Evolutionary conservation across 1,140 invertebrate genomes (phyloP).

Genomic region (Manduca sexta): DNA sequence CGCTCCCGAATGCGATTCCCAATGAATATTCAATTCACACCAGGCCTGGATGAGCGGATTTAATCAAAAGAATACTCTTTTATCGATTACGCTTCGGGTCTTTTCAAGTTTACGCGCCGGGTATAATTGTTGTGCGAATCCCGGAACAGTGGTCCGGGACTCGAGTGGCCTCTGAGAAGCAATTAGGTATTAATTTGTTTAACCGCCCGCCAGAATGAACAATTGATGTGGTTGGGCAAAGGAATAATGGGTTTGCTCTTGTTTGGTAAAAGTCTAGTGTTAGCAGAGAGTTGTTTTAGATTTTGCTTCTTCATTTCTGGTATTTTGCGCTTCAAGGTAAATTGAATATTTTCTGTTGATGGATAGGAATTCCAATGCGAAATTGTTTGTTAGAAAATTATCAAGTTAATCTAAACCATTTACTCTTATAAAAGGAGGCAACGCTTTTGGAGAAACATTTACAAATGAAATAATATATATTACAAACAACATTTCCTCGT

Average conservation of each 20-base stretch:
- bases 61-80: constrained; percentile 20
- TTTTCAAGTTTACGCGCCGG: constrained; percentile 9
- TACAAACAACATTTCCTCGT: no score
- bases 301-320: no score
- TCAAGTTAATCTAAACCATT: no score
- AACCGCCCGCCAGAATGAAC: constrained; percentile 33
- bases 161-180: constrained; percentile 16
- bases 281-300: no score
- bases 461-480: no score
- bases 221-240: constrained; percentile 34
- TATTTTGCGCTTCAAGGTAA: no score
- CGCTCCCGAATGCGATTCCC: no score
- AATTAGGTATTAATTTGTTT: constrained; percentile 46
- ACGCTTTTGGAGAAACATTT: no score
- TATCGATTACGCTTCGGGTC: constrained; percentile 8
- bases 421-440: no score
- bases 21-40: constrained; percentile 7
- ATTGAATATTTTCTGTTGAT: no score
- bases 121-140: constrained; percentile 19
- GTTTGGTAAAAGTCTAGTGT: not conserved
- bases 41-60: constrained; percentile 4
- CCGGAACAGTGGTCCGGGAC: constrained; percentile 1
- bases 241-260: constrained; percentile 25
- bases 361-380: no score
- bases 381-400: no score